Conservation (phyloP, 2,888 invertebrate genomes). For the Heliconius erato region DNA sequence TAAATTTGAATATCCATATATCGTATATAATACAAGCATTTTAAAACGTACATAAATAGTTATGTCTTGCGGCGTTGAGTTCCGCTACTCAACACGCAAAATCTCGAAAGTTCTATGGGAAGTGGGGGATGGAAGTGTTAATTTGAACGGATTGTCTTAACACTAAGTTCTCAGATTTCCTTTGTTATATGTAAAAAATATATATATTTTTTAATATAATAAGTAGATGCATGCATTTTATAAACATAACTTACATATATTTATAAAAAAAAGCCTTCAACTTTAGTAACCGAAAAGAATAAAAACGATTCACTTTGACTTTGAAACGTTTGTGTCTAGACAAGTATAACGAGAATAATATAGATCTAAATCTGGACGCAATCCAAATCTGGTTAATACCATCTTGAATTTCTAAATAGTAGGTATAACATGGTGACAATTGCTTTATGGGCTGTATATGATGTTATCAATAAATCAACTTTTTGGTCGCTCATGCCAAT, state of each 20-base stretch:
- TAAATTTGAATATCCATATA: neutral
- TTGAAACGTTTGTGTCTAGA: constrained; percentile 19
- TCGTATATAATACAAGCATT: no score
- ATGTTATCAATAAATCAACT: constrained; percentile 11
- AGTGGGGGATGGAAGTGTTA: no score
- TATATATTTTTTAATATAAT: no score
- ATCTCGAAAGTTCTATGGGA: no score
- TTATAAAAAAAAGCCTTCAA: neutral
- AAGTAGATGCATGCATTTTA: no score
- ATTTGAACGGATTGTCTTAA: no score
- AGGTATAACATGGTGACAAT: constrained; percentile 18
- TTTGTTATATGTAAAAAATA: no score
- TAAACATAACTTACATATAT: no score
- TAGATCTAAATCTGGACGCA: constrained; percentile 1
- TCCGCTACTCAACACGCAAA: no score
- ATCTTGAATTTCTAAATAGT: constrained; percentile 19
- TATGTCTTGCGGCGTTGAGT: no score
- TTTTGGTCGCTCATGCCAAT: constrained; percentile 7
- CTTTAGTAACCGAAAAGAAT: neutral
- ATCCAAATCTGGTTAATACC: constrained; percentile 21
- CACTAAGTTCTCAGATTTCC: no score
- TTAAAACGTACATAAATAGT: no score
- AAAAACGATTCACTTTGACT: neutral
- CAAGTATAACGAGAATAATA: constrained; percentile 4
- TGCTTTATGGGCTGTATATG: constrained; percentile 10